These are phyloP conservation scores for Typhlomys cinereus DNA, from an alignment of 2,113 vertebrate genomes.

Conservation along the genomic window DNA sequence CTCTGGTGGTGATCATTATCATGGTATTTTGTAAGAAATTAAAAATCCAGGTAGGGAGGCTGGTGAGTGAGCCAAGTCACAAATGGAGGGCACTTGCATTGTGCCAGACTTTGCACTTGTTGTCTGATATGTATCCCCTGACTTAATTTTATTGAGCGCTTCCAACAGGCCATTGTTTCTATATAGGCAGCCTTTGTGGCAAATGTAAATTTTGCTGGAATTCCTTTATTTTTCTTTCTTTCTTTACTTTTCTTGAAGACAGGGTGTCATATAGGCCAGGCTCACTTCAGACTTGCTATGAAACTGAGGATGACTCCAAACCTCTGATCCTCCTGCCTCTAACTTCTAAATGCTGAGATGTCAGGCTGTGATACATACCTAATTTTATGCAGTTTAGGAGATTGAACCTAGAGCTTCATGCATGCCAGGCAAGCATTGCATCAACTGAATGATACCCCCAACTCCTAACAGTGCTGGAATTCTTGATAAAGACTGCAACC, in stretches of 20 bases:
- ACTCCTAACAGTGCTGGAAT: background rate
- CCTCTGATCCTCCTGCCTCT: background rate
- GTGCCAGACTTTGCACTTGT: background rate
- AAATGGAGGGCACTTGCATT: slow-evolving; percentile 32
- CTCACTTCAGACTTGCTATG: background rate
- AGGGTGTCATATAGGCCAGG: background rate
- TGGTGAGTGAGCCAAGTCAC: background rate
- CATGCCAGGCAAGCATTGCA: background rate
- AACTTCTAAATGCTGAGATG: background rate
- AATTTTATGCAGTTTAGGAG: background rate
- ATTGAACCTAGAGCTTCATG: background rate
- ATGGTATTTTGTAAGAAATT: slow-evolving; percentile 10
- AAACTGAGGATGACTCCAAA: background rate
- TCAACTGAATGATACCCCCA: background rate
- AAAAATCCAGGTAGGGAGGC: background rate
- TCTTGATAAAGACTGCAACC: background rate
- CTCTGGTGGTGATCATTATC: background rate
- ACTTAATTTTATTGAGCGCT: background rate
- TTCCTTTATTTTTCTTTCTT: background rate
- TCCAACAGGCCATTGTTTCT: background rate
- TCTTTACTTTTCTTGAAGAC: background rate
- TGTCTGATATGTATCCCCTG: background rate
- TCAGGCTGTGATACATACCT: background rate
- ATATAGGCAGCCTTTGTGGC: background rate
- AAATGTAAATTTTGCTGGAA: background rate